Evolutionary conservation across 2,797 vertebrate species (phyloP).

Genomic region (Eupleurogrammus muticus): DNA sequence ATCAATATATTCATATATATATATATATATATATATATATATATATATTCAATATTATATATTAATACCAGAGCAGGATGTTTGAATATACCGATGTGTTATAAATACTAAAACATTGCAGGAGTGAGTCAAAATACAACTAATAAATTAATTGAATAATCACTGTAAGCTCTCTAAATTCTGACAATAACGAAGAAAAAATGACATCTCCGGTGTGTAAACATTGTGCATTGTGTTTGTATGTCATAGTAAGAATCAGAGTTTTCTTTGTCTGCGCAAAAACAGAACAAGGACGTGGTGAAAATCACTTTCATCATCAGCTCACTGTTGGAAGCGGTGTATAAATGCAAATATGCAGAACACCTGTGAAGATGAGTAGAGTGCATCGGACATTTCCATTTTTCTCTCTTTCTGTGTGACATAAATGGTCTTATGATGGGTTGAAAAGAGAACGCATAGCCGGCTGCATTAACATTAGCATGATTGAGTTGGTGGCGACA

Average conservation of each 20-base stretch:
- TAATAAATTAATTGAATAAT: too few relatives aligned
- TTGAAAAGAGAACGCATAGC: conserved; percentile 20
- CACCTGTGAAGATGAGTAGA: conserved; percentile 40
- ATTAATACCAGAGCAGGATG: too few relatives aligned
- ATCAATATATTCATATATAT: too few relatives aligned
- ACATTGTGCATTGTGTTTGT: conserved; percentile 10
- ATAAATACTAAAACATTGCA: too few relatives aligned
- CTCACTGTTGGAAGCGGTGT: conserved; percentile 12
- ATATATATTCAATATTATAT: too few relatives aligned
- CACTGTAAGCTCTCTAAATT: neutral
- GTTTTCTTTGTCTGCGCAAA: conserved; percentile 30
- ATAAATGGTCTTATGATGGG: conserved; percentile 20
- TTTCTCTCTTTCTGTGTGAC: conserved; percentile 7
- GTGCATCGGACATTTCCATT: neutral
- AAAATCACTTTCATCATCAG: conserved; percentile 32
- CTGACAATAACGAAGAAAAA: neutral
- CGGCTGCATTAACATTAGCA: conserved; percentile 8
- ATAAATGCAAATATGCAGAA: conserved; percentile 45
- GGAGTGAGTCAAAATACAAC: too few relatives aligned
- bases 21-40: too few relatives aligned
- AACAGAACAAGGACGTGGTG: conserved; percentile 30
- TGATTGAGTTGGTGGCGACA: conserved; percentile 8
- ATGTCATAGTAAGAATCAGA: conserved; percentile 17
- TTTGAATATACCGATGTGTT: too few relatives aligned
- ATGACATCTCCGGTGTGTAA: neutral